These are phyloP conservation scores for Acrocephalus kingi DNA, from an alignment of 2,113 vertebrate genomes.

Conservation along the genomic window DNA sequence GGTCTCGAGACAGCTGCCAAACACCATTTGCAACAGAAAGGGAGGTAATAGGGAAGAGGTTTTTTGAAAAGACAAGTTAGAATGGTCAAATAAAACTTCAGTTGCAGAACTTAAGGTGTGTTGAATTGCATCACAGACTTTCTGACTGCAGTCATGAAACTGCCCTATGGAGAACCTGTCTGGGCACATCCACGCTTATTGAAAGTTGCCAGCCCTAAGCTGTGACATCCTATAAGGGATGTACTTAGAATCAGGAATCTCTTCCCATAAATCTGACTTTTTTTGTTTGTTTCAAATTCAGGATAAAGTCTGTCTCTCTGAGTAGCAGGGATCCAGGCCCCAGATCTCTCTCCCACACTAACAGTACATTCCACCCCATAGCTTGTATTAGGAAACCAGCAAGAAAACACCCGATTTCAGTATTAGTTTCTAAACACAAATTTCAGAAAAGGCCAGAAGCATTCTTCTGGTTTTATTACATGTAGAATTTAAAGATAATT, in stretches of 20 bases:
- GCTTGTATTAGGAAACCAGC: neutral
- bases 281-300: neutral
- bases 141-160: neutral
- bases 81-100: neutral
- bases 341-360: neutral
- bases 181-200: neutral
- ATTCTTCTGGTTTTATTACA: neutral
- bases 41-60: neutral
- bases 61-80: neutral
- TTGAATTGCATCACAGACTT: neutral
- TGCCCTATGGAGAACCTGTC: neutral
- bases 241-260: neutral
- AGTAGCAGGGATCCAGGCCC: neutral
- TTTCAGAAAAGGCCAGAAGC: neutral
- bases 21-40: neutral
- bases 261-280: neutral
- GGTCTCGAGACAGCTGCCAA: neutral
- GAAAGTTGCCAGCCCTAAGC: neutral
- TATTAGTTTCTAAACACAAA: neutral
- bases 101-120: neutral
- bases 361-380: neutral
- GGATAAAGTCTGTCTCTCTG: neutral
- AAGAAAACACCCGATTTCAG: neutral
- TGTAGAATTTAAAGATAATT: neutral
- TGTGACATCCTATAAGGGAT: neutral